Evolutionary conservation across 2,797 vertebrate species (phyloP).

Genomic region (Pteronotus mesoamericanus): DNA sequence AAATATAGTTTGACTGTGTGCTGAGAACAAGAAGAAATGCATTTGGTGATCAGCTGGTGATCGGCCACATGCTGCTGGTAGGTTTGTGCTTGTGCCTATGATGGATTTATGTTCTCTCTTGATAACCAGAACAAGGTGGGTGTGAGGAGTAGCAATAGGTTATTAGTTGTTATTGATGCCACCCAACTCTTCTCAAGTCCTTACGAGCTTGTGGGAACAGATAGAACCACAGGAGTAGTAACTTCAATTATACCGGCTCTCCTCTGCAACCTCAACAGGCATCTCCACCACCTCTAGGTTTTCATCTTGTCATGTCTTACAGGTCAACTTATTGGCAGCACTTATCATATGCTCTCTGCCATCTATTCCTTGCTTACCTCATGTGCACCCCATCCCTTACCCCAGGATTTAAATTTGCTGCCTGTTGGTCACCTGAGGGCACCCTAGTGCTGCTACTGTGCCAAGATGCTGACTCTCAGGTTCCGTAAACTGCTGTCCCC

Average conservation of each 20-base stretch:
- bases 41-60: background rate
- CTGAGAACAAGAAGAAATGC: background rate
- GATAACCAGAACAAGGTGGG: background rate
- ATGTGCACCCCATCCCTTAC: background rate
- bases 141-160: background rate
- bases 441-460: background rate
- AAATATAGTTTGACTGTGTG: background rate
- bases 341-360: background rate
- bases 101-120: background rate
- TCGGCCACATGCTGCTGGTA: background rate
- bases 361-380: background rate
- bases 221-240: background rate
- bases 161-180: background rate
- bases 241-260: background rate
- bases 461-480: background rate
- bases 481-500: background rate
- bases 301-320: background rate
- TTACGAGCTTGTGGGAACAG: background rate
- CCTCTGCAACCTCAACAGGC: background rate
- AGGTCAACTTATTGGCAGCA: background rate
- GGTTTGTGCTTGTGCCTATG: background rate
- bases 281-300: background rate
- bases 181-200: background rate
- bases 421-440: background rate
- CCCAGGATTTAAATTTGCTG: background rate